Evolutionary conservation across 2,113 vertebrate species (phyloP).

Genomic region (Labeo catla): DNA sequence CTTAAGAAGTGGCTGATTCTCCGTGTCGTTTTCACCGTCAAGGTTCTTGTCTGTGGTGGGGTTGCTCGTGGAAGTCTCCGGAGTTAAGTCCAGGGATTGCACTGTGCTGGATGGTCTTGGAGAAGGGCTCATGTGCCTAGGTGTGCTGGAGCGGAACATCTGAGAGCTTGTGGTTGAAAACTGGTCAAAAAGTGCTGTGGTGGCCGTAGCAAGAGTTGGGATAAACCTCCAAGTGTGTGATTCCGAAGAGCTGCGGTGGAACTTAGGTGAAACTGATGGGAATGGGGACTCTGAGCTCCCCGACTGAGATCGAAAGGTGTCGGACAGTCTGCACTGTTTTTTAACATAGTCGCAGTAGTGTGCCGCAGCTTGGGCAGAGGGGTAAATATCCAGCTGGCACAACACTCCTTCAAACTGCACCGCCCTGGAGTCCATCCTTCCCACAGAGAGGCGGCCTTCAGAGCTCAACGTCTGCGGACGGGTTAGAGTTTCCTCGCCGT

Average conservation of each 20-base stretch:
- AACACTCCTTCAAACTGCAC: conserved; percentile 86
- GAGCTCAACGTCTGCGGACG: conserved; percentile 76
- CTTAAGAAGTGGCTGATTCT: conserved; percentile 60
- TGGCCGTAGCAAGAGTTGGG: neutral
- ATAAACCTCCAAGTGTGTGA: neutral
- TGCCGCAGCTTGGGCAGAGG: conserved; percentile 83
- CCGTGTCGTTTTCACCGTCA: conserved; percentile 66
- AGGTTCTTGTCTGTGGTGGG: conserved; percentile 31
- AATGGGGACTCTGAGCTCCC: conserved; percentile 36
- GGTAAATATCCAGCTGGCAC: conserved; percentile 94
- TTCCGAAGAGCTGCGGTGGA: neutral
- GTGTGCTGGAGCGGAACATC: neutral
- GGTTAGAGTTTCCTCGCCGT: conserved; percentile 76
- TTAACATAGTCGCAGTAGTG: conserved; percentile 91
- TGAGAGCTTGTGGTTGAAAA: conserved; percentile 36
- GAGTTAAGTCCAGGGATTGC: conserved; percentile 39
- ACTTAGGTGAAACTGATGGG: neutral
- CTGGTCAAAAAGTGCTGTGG: conserved; percentile 53
- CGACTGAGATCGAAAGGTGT: conserved; percentile 78
- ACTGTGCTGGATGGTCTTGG: conserved; percentile 21
- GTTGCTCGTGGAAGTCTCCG: conserved; percentile 53
- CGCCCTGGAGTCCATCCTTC: conserved; percentile 87
- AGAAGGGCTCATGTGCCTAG: conserved; percentile 41
- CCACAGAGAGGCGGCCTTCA: conserved; percentile 83
- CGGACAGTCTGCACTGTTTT: conserved; percentile 85